Evolutionary conservation across 2,888 invertebrate species (phyloP).

Genomic region (Monoplex corrugatus): DNA sequence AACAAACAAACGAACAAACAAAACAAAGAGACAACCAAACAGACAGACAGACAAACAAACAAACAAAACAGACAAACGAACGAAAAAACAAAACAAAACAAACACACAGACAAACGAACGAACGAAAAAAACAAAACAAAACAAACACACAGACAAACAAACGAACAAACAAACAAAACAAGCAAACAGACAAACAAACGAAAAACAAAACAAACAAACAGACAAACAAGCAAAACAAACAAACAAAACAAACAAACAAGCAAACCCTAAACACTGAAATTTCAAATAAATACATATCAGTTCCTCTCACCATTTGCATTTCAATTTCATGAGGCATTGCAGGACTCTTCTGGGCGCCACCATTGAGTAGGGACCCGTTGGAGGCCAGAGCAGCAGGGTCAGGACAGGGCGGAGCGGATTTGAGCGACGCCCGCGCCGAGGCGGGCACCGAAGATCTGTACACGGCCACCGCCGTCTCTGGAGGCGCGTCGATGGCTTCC

Average conservation of each 20-base stretch:
- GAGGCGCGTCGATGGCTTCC: slow-evolving; percentile 46
- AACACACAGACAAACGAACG: background rate
- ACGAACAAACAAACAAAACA: background rate
- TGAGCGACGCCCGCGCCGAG: slow-evolving; percentile 43
- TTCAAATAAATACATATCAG: background rate
- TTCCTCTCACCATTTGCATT: slow-evolving; percentile 7
- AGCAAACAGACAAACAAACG: no score
- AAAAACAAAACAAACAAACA: background rate
- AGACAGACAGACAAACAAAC: background rate
- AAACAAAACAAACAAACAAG: background rate
- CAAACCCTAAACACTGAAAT: background rate
- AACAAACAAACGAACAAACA: no score
- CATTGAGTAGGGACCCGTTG: slow-evolving; percentile 45
- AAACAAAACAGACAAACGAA: background rate
- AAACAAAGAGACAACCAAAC: background rate
- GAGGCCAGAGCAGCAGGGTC: background rate
- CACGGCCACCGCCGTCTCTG: slow-evolving; percentile 46
- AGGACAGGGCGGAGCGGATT: background rate
- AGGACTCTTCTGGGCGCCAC: slow-evolving; percentile 10
- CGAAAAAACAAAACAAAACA: background rate
- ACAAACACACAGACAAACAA: background rate
- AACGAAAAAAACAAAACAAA: no score
- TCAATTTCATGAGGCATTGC: slow-evolving; percentile 27
- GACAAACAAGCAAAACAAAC: background rate
- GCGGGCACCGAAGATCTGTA: slow-evolving; percentile 47